phyloP scores from a whole-genome alignment of 2,888 invertebrate genomes.

The Kuschelorhynchus macadamiae region DNA sequence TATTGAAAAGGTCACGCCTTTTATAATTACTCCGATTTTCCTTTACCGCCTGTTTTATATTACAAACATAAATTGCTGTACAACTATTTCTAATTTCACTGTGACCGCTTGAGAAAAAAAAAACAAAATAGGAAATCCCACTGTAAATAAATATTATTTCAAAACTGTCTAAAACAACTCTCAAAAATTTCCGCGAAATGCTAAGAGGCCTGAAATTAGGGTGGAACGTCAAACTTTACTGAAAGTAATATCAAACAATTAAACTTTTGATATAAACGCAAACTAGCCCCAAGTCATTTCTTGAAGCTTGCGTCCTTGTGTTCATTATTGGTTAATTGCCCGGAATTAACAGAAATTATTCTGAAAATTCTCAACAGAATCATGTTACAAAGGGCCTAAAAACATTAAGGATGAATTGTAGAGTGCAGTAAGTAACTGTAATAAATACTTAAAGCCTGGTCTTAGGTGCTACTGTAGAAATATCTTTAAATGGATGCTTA shows the following conservation, averaged over 20 bases:
- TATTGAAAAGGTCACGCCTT: no score
- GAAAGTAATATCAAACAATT: conserved; percentile 41
- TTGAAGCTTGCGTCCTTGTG: conserved; percentile 28
- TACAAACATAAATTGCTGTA: no score
- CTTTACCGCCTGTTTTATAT: no score
- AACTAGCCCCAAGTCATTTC: conserved; percentile 35
- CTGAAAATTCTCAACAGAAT: conserved; percentile 34
- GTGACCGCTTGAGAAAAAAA: no score
- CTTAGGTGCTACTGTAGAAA: no score
- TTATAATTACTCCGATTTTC: no score
- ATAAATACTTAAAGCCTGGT: no score
- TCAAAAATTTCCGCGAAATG: conserved; percentile 6
- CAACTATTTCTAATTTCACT: no score
- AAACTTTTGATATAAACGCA: conserved; percentile 43
- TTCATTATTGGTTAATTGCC: conserved; percentile 38
- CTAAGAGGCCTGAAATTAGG: conserved; percentile 7
- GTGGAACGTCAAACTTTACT: conserved; percentile 10
- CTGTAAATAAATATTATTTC: no score
- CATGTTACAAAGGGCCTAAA: conserved; percentile 25
- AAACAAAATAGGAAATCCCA: no score
- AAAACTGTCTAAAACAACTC: background rate
- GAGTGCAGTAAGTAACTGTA: background rate
- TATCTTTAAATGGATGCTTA: no score
- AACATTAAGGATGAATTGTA: conserved; percentile 19
- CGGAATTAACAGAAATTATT: conserved; percentile 41